Conservation (phyloP, 2,113 vertebrate genomes). For the Carlito syrichta region DNA sequence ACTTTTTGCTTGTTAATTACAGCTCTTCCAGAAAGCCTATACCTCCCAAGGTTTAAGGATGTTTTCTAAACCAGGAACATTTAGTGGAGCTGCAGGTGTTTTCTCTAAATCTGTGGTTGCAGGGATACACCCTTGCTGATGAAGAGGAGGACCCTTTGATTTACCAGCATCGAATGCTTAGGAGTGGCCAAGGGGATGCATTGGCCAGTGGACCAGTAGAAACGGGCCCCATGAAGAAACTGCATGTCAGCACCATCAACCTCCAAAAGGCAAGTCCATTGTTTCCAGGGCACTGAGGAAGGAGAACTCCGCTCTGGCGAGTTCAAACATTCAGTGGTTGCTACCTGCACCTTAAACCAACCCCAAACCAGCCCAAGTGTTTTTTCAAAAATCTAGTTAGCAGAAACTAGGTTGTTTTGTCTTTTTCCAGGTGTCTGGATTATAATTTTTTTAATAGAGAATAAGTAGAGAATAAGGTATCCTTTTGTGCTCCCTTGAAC, state of each 20-base stretch:
- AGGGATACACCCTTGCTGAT: conserved; percentile 98
- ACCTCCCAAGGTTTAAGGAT: background rate
- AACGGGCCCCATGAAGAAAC: conserved; percentile 97
- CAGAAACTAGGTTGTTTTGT: background rate
- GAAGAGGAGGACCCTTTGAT: conserved; percentile 97
- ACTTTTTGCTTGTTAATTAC: background rate
- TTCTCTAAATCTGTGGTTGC: background rate
- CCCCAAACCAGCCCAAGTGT: background rate
- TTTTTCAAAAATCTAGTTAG: background rate
- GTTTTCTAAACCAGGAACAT: background rate
- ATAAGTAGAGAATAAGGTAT: background rate
- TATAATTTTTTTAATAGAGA: background rate
- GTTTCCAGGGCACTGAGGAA: background rate
- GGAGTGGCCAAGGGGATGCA: conserved; percentile 90
- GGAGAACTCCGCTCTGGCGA: background rate
- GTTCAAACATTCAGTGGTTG: background rate
- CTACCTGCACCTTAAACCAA: background rate
- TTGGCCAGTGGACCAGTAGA: conserved; percentile 93
- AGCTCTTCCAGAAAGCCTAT: background rate
- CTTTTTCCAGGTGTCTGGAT: background rate
- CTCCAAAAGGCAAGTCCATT: conserved; percentile 91
- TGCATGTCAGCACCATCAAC: conserved; percentile 98
- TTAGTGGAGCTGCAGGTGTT: background rate
- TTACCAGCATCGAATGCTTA: conserved; percentile 93
- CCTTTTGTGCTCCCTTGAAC: background rate